Evolutionary conservation across 2,888 invertebrate genomes (phyloP), one percentile per base, ranked within the genome.

Genomic region (Limnephilus lunatus): DNA sequence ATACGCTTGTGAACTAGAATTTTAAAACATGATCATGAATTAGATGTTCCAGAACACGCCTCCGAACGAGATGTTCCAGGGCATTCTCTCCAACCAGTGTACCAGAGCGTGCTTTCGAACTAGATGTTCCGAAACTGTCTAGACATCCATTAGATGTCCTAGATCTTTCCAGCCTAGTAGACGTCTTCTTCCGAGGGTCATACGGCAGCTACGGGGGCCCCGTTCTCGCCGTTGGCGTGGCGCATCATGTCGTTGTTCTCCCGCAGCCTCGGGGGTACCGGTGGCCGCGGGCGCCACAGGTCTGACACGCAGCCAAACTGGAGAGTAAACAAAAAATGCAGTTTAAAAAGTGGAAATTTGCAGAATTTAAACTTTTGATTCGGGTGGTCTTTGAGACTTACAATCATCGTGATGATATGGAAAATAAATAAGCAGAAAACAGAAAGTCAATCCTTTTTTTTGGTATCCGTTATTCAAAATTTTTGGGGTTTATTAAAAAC

Each of bases 271-370:
- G 93, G 92, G 31, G 92, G 39, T 1, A 91, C 82, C 9, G 89
- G n/a, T 11, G 81, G 53, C 2, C 89, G 90, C 25, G 90, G 91
- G 9, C 83, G 68, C 93, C 93, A 93, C 15, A 93, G 85, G 39
- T 93, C 93, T 3, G 93, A 93, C 11, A 93, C 90, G 48, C 93
- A 92, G 35, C 48, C 90, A 92, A 93, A 93, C 93, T 93, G 90
- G 48, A 93, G 93, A 92, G 11, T 35, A 85, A 85, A n/a, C 11
- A 83, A 85, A 30, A 48, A 91, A 88, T 25, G 5, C 68, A 87
- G 25, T 68, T 68, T 68, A 68, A 68, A 25, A 68, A 9, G 9
- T 9, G 25, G 25, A n/a, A 68, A 68, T n/a, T 68, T 7, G 25
- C 68, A 68, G 25, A n/a, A 7, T 7, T n/a, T 9, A 68, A 68